Base-by-base conservation (phyloP, 1,140 invertebrate species). In the Parapsyche elsis region DNA sequence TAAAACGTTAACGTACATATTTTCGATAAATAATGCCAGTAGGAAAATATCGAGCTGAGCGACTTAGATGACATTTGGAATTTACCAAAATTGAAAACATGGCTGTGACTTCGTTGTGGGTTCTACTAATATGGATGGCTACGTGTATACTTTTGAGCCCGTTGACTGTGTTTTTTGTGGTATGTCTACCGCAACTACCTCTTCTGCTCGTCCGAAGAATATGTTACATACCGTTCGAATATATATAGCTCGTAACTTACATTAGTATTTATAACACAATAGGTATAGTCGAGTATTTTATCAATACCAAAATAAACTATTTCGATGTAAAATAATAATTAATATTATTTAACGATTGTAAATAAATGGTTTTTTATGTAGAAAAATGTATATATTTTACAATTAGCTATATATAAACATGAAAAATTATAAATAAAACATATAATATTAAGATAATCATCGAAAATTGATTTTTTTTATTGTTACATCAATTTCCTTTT, bases 191-290 rank as follows among this genome's bases (percentile, higher is more conserved):
- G 9, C 88, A 90, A 81, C 84, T 90, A 78, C 89, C 89, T 19
- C 86, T 90, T 73, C 80, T 90, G 83, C 86, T 90, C 71, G 84
- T 90, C 73, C 85, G 89, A 75, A 86, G 89, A 81, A 86, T 88
- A 30, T 89, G 88, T 80, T 87, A 90, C 84, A 89, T 90, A 85
- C 89, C 89, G 5, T 90, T 90, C 80, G 89, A 90, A 82, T 89
- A 89, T 83, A 90, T 90, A 84, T 89, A 83, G 88, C 30, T 12
- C 12, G 16, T 67, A 67, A 26, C 30, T 38, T 38, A 38, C 1
- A 7, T 38, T n/a, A 57, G 5, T 57, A 57, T 57, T 53, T 53
- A 53, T 5, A 14, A 2, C 30, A 4, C 30, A 38, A 53, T 53
- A 53, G 10, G 49, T 21, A 1, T 61, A 21, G 59, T 1, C 4